Percentiles rank a stretch among this genome's conserved stretches.
Evolutionary conservation across 2,888 invertebrate genomes (phyloP).

Genomic region (Lamellibrachia columna): DNA sequence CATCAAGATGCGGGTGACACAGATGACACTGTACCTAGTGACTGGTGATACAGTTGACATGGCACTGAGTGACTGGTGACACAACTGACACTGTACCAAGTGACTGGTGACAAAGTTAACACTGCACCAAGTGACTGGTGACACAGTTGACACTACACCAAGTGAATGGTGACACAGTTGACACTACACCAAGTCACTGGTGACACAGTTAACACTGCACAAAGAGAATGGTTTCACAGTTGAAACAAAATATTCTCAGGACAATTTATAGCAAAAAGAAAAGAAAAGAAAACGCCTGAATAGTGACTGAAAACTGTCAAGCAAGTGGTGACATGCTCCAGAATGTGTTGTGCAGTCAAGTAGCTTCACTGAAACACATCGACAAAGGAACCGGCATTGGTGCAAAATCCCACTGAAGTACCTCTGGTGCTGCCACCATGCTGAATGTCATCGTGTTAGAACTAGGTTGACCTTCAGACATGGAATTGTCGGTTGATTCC

Average conservation of each 20-base stretch:
- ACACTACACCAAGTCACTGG: too few species aligned
- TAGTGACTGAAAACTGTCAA: background rate
- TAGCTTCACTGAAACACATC: background rate
- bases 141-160: too few species aligned
- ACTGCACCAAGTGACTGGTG: too few species aligned
- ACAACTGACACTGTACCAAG: too few species aligned
- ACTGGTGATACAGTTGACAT: too few species aligned
- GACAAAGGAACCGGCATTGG: background rate
- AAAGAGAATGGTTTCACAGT: background rate
- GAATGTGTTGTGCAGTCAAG: background rate
- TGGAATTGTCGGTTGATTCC: background rate
- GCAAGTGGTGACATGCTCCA: background rate
- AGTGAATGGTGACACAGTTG: too few species aligned
- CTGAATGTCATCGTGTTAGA: background rate
- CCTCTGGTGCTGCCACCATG: background rate
- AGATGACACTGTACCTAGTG: too few species aligned
- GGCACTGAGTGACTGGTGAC: too few species aligned
- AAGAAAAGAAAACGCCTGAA: background rate
- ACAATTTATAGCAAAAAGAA: background rate
- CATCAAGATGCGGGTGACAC: too few species aligned
- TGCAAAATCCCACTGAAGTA: background rate
- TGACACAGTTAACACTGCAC: too few species aligned
- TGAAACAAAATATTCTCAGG: background rate
- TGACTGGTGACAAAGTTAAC: too few species aligned
- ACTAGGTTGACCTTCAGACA: background rate